Evolutionary conservation across 2,797 vertebrate genomes (phyloP).

Genomic region (Chromis chromis): DNA sequence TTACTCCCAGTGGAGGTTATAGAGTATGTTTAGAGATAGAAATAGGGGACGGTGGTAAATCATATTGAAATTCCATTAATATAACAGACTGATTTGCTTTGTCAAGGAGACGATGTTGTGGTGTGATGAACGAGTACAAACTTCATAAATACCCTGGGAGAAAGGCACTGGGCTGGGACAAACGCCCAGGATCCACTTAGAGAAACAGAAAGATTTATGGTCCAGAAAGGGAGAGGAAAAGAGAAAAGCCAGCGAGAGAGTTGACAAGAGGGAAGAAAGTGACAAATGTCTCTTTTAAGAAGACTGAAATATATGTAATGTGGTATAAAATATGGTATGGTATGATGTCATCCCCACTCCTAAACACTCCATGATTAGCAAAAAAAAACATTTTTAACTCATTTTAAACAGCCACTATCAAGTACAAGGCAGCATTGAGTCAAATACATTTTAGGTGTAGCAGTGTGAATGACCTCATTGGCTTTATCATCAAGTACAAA

Average conservation of each 20-base stretch:
- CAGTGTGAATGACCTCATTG: neutral
- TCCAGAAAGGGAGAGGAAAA: constrained; percentile 42
- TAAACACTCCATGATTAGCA: neutral
- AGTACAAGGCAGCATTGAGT: neutral
- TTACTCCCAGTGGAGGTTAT: constrained; percentile 42
- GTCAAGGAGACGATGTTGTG: constrained; percentile 61
- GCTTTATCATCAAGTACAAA: neutral
- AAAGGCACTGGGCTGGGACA: constrained; percentile 71
- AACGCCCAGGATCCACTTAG: constrained; percentile 79
- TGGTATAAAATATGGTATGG: neutral
- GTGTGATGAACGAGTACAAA: constrained; percentile 74
- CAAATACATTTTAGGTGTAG: neutral
- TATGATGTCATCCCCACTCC: neutral
- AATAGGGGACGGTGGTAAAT: constrained; percentile 62
- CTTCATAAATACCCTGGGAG: constrained; percentile 74
- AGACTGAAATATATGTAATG: neutral
- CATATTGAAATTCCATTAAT: constrained; percentile 74
- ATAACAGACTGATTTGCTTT: constrained; percentile 61
- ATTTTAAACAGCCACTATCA: neutral
- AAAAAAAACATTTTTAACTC: neutral
- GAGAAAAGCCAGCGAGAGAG: constrained; percentile 36
- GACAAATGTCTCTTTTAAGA: constrained; percentile 7
- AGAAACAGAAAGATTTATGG: constrained; percentile 71
- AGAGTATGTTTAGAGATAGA: constrained; percentile 59
- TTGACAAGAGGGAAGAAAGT: constrained; percentile 20